These are phyloP conservation scores for Gibbula magus DNA, from an alignment of 2,888 invertebrate genomes.

Conservation along the genomic window DNA sequence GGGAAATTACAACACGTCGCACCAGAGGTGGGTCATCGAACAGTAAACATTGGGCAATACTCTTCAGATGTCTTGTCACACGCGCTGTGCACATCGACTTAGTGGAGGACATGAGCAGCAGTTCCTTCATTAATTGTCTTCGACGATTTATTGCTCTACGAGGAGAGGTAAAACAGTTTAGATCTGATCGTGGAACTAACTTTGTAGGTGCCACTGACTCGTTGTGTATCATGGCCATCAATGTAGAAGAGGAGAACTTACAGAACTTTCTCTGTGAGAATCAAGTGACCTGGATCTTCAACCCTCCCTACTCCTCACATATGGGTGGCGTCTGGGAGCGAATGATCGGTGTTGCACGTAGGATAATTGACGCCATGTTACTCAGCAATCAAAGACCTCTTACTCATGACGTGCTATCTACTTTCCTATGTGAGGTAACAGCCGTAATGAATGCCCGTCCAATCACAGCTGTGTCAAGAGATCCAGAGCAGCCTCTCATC, in stretches of 20 bases:
- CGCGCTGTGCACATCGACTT: not conserved
- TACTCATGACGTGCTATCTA: conserved; percentile 23
- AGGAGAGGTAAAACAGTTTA: conserved; percentile 5
- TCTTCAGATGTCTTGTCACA: not conserved
- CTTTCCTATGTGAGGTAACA: conserved; percentile 23
- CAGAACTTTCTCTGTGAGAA: not conserved
- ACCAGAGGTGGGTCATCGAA: not conserved
- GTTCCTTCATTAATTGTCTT: not conserved
- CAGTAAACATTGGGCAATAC: not conserved
- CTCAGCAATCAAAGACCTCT: not conserved
- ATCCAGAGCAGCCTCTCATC: conserved; percentile 21
- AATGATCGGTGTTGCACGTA: conserved; percentile 17
- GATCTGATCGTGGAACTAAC: conserved; percentile 27
- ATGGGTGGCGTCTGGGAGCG: conserved; percentile 32
- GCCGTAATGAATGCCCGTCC: conserved; percentile 31
- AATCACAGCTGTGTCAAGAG: conserved; percentile 15
- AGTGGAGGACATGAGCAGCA: not conserved
- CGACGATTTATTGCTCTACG: not conserved
- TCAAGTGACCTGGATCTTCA: not conserved
- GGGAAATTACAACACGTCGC: not conserved
- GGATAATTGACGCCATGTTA: conserved; percentile 24
- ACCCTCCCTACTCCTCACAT: not conserved
- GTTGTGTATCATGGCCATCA: not conserved
- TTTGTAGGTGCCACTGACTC: not conserved
- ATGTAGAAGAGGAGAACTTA: not conserved